Evolutionary conservation across 2,797 vertebrate species (phyloP), one percentile per base, ranked within the genome.

Genomic region (Periparus ater): DNA sequence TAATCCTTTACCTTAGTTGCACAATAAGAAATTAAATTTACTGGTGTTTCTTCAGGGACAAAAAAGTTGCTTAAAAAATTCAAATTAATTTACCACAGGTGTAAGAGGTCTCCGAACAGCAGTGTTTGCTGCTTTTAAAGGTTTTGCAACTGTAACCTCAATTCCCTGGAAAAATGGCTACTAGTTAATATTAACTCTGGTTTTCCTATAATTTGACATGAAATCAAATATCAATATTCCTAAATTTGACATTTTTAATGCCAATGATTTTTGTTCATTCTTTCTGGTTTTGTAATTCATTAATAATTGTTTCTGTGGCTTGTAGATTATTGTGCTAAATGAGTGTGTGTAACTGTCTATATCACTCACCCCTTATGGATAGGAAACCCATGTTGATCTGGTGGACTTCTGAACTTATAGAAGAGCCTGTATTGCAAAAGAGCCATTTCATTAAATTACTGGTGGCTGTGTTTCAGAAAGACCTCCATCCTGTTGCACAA

Each of bases 401-500:
- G 51, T 38, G 45, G 26, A 36, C 65, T 65, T 91, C 61, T 78
- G 74, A 88, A 87, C 55, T 70, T 83, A 66, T 1, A 58, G 61
- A 40, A 42, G 26, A 79, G 19, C 10, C 42, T 57, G 50, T 48
- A 21, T 90, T 95, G 58, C 89, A 84, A 86, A 94, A 96, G 75
- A 91, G 32, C 29, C 36, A 60, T 85, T 95, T 80, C 86, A 78
- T 88, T 83, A 77, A 67, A 73, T 89, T 86, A 85, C 53, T 51
- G 58, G 82, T 91, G 88, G 34, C 65, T 77, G 22, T 71, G 77
- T 73, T 97, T 95, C 85, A 91, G 84, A 71, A 96, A 72, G 54
- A 66, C 51, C 67, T 91, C 91, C 89, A 83, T 95, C 86, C 96
- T 88, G 87, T 97, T 90, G 80, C 60, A 90, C 79, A 93, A 96